Conservation (phyloP, 2,888 invertebrate species). For the Nomada flava region DNA sequence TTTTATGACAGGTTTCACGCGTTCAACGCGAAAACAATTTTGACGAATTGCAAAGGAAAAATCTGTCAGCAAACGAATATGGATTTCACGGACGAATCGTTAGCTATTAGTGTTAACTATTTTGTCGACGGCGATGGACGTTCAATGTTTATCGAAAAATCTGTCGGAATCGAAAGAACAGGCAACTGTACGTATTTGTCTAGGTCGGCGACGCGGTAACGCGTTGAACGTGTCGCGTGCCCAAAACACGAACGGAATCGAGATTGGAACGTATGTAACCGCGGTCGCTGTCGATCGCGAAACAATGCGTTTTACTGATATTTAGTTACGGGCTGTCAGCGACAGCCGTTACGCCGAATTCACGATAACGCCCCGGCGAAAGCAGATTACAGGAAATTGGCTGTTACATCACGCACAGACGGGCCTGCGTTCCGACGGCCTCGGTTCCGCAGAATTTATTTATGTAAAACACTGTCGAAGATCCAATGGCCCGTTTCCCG, state of each 20-base stretch:
- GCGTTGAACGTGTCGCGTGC: conserved; percentile 19
- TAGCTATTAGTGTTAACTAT: background rate
- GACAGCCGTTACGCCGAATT: conserved; percentile 38
- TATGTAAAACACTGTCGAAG: conserved; percentile 9
- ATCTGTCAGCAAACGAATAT: too few relatives aligned
- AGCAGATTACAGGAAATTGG: conserved; percentile 51
- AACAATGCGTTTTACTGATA: conserved; percentile 50
- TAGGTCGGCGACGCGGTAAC: background rate
- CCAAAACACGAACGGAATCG: conserved; percentile 19
- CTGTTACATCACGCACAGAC: conserved; percentile 16
- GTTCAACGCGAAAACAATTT: too few relatives aligned
- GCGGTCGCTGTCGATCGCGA: conserved; percentile 50
- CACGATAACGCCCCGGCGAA: conserved; percentile 32
- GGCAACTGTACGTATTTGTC: background rate
- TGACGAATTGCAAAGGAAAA: too few relatives aligned
- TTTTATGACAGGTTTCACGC: too few relatives aligned
- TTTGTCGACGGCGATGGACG: background rate
- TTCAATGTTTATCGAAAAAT: background rate
- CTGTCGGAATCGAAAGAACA: background rate
- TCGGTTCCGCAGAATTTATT: conserved; percentile 6
- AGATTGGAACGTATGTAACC: conserved; percentile 38
- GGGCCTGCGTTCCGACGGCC: background rate
- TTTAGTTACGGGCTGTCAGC: conserved; percentile 52
- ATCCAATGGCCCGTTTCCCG: background rate
- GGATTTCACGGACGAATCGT: too few relatives aligned